Percentiles rank a stretch among this genome's conserved stretches.
These are phyloP conservation scores for Macropodus opercularis DNA, from an alignment of 2,797 vertebrate genomes.

Conservation along the genomic window DNA sequence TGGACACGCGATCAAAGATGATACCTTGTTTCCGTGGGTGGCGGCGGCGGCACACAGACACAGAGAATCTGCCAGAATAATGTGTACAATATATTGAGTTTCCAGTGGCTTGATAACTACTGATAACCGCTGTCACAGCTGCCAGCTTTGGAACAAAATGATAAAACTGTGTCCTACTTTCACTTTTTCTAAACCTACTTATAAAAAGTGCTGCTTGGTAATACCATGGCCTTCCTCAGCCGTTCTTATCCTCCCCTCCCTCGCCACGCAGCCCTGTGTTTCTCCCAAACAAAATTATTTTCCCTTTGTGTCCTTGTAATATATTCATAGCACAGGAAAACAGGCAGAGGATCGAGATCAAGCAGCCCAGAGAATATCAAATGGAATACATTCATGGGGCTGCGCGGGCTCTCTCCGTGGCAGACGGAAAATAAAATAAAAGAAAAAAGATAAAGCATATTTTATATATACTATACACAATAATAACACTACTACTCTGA, in stretches of 20 bases:
- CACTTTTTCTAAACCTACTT: constrained; percentile 49
- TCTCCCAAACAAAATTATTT: constrained; percentile 55
- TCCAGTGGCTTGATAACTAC: constrained; percentile 35
- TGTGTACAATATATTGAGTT: constrained; percentile 5
- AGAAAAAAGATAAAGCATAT: constrained; percentile 31
- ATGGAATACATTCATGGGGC: constrained; percentile 75
- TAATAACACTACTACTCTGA: constrained; percentile 12
- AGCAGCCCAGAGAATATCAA: constrained; percentile 73
- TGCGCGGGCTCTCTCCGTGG: constrained; percentile 48
- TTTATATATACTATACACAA: constrained; percentile 45
- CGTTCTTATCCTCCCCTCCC: constrained; percentile 42
- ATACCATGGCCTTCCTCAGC: constrained; percentile 41
- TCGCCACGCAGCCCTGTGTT: constrained; percentile 28
- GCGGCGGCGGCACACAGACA: constrained; percentile 18
- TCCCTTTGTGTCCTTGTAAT: constrained; percentile 71
- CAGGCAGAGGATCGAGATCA: constrained; percentile 69
- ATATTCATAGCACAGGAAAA: constrained; percentile 73
- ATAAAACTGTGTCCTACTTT: constrained; percentile 68
- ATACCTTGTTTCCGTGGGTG: constrained; percentile 35
- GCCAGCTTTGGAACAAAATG: constrained; percentile 47
- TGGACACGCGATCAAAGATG: constrained; percentile 41
- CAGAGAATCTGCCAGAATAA: constrained; percentile 1
- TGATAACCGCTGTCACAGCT: constrained; percentile 42
- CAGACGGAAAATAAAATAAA: constrained; percentile 28
- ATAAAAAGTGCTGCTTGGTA: constrained; percentile 56